Evolutionary conservation across 2,888 invertebrate species (phyloP).

Genomic region (Stenotaenia linearis): DNA sequence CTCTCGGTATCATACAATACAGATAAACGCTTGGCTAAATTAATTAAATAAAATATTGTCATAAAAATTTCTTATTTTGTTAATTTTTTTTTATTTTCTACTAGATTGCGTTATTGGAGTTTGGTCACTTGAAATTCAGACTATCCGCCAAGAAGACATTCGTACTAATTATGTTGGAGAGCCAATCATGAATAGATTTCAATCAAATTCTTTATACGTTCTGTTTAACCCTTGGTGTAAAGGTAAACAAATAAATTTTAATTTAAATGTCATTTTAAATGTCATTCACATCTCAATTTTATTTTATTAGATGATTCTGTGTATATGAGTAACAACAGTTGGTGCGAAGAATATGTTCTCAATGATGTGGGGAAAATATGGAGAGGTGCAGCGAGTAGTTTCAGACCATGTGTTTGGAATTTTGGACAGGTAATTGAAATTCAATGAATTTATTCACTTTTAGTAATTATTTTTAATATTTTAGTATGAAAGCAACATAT

Average conservation of each 20-base stretch:
- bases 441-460: not conserved
- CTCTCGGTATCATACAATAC: too few relatives aligned
- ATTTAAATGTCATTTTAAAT: not conserved
- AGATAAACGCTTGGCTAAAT: too few relatives aligned
- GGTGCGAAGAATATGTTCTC: conserved; percentile 75
- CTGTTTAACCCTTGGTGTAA: conserved; percentile 88
- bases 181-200: conserved; percentile 27
- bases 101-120: conserved; percentile 26
- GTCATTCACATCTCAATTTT: too few relatives aligned
- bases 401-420: conserved; percentile 83
- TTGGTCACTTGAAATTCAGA: conserved; percentile 29
- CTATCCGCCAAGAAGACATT: conserved; percentile 29
- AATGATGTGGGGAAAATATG: conserved; percentile 84
- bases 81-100: not conserved
- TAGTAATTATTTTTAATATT: not conserved
- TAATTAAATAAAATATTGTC: too few relatives aligned
- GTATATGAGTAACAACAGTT: conserved; percentile 67
- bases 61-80: too few relatives aligned
- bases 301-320: conserved; percentile 61
- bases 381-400: conserved; percentile 77
- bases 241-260: conserved; percentile 52
- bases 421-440: conserved; percentile 61
- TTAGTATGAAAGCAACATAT: conserved; percentile 66
- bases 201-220: conserved; percentile 55
- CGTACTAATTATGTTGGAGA: not conserved